Base-by-base conservation (phyloP, 2,113 vertebrate genomes). In the Pogonocichla stellata region DNA sequence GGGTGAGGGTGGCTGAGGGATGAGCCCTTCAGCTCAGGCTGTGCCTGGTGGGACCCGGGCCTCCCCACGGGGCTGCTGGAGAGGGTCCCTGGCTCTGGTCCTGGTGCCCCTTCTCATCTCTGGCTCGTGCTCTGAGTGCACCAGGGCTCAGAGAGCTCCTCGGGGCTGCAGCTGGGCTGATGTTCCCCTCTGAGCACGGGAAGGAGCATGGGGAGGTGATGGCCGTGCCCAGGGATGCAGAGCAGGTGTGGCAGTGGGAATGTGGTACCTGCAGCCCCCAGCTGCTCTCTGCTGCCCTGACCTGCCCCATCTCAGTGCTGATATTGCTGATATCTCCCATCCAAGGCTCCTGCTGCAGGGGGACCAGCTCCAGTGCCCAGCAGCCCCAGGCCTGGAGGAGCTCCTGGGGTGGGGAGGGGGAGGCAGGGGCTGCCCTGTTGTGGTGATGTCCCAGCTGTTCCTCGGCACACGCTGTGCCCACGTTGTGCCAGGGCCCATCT, bases 391-490 rank as follows among this genome's bases (percentile, higher is more conserved):
- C 42, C 3, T 0, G 57, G 16, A 58, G 53, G 45, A 50, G 48
- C 20, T 45, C 0, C 0, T 3, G 6, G 34, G 60, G 17, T n/a
- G 83, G n/a, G n/a, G 19, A 57, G 53, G 33, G 57, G 50, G 31
- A 28, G 38, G 28, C 43, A 64, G 33, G 20, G 45, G 36, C 24
- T 77, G 57, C 23, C 31, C 47, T 22, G 56, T 14, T 0, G 0
- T 19, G 45, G 29, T 58, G 38, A 8, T 0, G 8, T 5, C 28
- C 0, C 1, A 38, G 82, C 1, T 0, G 26, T 1, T 43, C 67
- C 67, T 29, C 6, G 64, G 67, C 40, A 77, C 5, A 2, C 0
- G 0, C 19, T 18, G 29, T 0, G 0, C 50, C 50, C 50, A 51
- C 50, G 5, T 26, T 28, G 50, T 51, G 1, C 31, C 5, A 0